Base-by-base conservation (phyloP, 1,140 invertebrate genomes). In the Drosophila arizonae region DNA sequence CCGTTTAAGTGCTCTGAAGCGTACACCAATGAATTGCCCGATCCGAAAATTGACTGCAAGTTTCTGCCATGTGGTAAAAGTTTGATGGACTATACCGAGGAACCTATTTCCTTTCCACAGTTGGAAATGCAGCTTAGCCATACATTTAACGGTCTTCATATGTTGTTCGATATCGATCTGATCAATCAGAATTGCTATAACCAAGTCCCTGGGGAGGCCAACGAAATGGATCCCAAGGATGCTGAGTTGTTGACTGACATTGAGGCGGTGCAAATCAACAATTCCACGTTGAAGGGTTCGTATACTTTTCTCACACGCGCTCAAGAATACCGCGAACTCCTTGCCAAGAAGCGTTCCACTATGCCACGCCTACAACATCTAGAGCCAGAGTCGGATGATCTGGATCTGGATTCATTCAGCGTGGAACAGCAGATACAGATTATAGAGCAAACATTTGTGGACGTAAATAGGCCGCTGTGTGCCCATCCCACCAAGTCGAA, bases 111-210 rank as follows among this genome's bases (percentile, higher is more conserved):
- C 0, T 74, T 65, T 57, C 58, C 65, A 1, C 26, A 55, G 0
- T 6, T 50, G 11, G 81, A 85, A 36, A 21, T 41, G 0, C 39
- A 64, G 0, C 60, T 46, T 11, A 24, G 6, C 3, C 45, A 61
- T 9, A 36, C 45, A 0, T 57, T 85, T 5, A 71, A 69, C 17
- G 81, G 81, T 1, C 65, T 84, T 11, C 68, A 85, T 4, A 1
- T 30, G 26, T 41, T 79, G 0, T 73, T 79, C 8, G 55, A 79
- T 4, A 9, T 85, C 13, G 62, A 84, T 68, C 51, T 85, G 58
- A 54, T 77, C 9, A 60, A 69, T 24, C 65, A 30, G 8, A 36
- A 50, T 13, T 8, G 13, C 1, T 84, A 73, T 39, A 39, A 55
- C 0, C 24, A 39, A 11, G 8, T 17, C 6, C 2, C 43, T 4